phyloP scores from a whole-genome alignment of 2,888 invertebrate species.

The Suillia variegata region DNA sequence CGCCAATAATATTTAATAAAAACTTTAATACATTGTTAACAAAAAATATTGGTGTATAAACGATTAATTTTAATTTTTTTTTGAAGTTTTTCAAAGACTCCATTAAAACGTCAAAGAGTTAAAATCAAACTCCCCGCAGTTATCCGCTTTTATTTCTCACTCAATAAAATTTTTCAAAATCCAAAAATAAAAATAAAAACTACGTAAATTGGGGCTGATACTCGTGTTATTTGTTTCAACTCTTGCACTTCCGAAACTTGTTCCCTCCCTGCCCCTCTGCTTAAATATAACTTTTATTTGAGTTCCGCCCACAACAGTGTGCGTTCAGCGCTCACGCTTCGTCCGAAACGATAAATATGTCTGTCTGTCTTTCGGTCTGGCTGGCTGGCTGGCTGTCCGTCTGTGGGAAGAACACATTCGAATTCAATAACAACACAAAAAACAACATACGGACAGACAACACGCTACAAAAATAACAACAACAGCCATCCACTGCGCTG shows the following conservation, averaged over 20 bases:
- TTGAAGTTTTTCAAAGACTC: no score
- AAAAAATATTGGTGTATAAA: no score
- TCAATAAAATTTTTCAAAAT: no score
- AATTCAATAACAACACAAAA: background rate
- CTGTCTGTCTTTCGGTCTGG: no score
- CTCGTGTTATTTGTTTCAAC: background rate
- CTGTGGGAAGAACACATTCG: background rate
- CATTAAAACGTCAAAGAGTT: no score
- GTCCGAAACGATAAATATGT: no score
- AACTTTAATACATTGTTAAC: no score
- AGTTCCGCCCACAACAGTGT: conserved; percentile 36
- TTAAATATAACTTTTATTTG: conserved; percentile 49
- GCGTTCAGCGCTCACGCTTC: background rate
- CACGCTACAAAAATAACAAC: background rate
- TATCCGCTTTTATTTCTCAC: no score
- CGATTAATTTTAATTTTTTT: no score
- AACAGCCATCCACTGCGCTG: conserved; percentile 16
- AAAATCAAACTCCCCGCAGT: no score
- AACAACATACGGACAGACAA: background rate
- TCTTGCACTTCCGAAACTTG: background rate
- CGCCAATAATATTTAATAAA: no score
- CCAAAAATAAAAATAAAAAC: no score
- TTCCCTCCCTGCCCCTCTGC: conserved; percentile 29
- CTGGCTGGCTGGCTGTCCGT: background rate
- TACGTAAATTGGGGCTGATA: background rate